These are phyloP conservation scores for Oncorhynchus tshawytscha DNA, from an alignment of 2,113 vertebrate genomes.

Conservation along the genomic window DNA sequence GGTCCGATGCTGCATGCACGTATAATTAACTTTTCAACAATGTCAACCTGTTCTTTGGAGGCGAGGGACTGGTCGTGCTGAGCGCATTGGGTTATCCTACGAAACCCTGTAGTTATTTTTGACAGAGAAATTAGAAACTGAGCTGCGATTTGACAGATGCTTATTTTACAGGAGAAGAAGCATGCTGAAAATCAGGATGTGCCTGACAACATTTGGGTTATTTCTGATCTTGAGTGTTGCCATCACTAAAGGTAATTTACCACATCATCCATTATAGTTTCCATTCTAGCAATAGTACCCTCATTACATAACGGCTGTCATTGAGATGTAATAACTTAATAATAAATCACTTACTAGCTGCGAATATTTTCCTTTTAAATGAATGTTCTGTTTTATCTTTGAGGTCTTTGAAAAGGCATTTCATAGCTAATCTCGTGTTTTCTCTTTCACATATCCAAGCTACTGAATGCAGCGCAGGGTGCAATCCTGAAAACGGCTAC, in stretches of 20 bases:
- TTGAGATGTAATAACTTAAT: background rate
- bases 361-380: background rate
- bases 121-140: background rate
- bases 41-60: background rate
- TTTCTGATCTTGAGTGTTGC: conserved; percentile 60
- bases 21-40: conserved; percentile 43
- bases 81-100: background rate
- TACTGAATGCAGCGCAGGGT: conserved; percentile 79
- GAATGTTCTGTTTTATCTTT: background rate
- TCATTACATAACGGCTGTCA: background rate
- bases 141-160: conserved; percentile 16
- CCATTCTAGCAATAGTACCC: background rate
- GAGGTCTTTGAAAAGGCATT: background rate
- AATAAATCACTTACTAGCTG: background rate
- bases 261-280: background rate
- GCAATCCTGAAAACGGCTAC: conserved; percentile 83
- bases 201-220: conserved; percentile 60
- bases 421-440: background rate
- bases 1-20: conserved; percentile 33
- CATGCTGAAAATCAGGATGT: conserved; percentile 56
- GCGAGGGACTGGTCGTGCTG: background rate
- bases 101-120: background rate
- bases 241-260: conserved; percentile 73
- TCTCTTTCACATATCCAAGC: conserved; percentile 59
- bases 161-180: conserved; percentile 49